Percentiles rank a stretch among this genome's conserved stretches.
phyloP scores from a whole-genome alignment of 2,797 vertebrate species.

The Gambusia yucatana region DNA sequence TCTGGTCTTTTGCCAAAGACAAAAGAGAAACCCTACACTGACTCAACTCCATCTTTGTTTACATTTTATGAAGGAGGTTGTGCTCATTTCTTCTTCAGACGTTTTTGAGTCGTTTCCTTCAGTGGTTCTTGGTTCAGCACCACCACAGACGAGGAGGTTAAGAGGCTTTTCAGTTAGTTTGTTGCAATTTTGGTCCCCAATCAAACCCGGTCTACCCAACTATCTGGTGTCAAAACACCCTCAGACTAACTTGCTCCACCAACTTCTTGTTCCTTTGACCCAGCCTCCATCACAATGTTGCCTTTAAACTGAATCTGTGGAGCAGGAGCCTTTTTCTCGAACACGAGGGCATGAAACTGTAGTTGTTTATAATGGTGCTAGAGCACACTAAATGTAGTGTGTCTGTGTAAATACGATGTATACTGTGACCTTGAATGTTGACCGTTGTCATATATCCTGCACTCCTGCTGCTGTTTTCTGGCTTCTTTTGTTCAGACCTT shows the following conservation, averaged over 20 bases:
- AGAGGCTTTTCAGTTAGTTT: too few species aligned
- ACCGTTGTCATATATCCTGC: conserved; percentile 49
- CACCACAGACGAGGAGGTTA: too few species aligned
- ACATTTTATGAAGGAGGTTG: too few species aligned
- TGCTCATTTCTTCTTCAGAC: too few species aligned
- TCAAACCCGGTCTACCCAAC: too few species aligned
- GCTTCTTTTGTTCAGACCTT: conserved; percentile 42
- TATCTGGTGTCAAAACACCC: too few species aligned
- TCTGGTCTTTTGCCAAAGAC: too few species aligned
- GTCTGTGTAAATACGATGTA: conserved; percentile 27
- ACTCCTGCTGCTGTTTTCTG: conserved; percentile 25
- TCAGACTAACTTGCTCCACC: conserved; percentile 9
- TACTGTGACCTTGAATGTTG: conserved; percentile 49
- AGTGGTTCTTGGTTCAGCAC: too few species aligned
- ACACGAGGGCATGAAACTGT: conserved; percentile 12
- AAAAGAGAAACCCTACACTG: too few species aligned
- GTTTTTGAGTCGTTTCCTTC: too few species aligned
- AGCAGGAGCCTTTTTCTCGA: conserved; percentile 16
- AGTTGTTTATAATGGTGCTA: conserved; percentile 15
- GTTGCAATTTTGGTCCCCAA: too few species aligned
- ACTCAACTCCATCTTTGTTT: too few species aligned
- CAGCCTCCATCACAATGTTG: conserved; percentile 40
- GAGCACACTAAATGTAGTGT: conserved; percentile 18
- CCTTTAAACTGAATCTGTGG: conserved; percentile 65
- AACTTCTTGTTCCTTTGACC: conserved; percentile 36